Conservation (phyloP, 92 coral and sea anemone genomes). For the Phenganax stokvisi region DNA sequence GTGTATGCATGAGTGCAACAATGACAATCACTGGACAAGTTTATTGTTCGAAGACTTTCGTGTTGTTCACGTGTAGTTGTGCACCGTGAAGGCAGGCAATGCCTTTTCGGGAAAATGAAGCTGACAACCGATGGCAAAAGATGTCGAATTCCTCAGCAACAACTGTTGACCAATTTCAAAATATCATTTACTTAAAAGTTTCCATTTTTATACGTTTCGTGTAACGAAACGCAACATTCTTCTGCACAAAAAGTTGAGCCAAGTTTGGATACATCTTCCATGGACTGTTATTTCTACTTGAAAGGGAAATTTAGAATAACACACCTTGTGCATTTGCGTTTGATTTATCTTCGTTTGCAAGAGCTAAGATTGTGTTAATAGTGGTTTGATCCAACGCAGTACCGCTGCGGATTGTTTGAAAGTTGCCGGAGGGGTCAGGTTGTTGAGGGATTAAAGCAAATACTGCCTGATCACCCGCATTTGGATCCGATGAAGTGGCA, state of each 20-base stretch:
- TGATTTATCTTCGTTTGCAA: slow-evolving; percentile 78
- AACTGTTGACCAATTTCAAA: too few species aligned
- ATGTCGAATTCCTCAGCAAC: too few species aligned
- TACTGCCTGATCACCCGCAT: slow-evolving; percentile 59
- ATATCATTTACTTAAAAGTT: too few species aligned
- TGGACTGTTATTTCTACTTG: neutral
- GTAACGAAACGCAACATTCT: too few species aligned
- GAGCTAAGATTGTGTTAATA: slow-evolving; percentile 81
- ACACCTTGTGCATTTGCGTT: slow-evolving; percentile 25
- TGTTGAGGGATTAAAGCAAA: slow-evolving; percentile 81
- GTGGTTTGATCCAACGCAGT: slow-evolving; percentile 82
- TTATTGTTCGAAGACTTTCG: neutral
- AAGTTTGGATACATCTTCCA: too few species aligned
- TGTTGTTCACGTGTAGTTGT: too few species aligned
- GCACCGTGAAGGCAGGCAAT: too few species aligned
- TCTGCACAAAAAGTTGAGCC: too few species aligned
- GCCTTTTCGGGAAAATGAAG: too few species aligned
- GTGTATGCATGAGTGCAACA: too few species aligned
- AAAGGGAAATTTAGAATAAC: neutral
- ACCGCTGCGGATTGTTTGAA: slow-evolving; percentile 41
- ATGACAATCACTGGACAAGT: neutral
- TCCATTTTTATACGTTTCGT: too few species aligned
- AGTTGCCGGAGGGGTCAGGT: slow-evolving; percentile 34
- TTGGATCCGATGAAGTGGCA: slow-evolving; percentile 56
- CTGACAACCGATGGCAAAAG: too few species aligned